These are phyloP conservation scores for Adoxophyes honmai DNA, from an alignment of 1,140 invertebrate species.

Conservation along the genomic window DNA sequence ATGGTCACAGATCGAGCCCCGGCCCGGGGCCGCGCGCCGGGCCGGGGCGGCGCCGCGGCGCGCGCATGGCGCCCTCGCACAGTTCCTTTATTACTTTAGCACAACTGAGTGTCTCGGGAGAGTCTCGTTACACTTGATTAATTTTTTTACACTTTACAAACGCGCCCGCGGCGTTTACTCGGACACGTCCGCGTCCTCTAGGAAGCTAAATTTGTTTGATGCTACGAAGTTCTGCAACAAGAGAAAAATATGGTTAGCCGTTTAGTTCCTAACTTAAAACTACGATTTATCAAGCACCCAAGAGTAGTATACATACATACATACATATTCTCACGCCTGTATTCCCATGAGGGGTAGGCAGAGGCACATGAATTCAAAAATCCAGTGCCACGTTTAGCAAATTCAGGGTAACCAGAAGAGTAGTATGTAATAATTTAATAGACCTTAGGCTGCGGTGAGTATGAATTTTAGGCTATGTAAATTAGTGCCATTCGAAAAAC, in stretches of 20 bases:
- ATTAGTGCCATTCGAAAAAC: no score
- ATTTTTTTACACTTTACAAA: slow-evolving; percentile 67
- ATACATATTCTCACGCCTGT: no score
- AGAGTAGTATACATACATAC: no score
- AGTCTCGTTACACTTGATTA: slow-evolving; percentile 49
- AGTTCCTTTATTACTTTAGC: slow-evolving; percentile 50
- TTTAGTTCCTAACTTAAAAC: no score
- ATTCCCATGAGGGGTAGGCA: no score
- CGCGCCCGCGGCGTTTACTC: slow-evolving; percentile 51
- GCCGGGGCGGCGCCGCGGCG: slow-evolving; percentile 58
- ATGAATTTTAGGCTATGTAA: no score
- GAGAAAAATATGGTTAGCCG: slow-evolving; percentile 31
- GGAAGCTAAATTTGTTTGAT: slow-evolving; percentile 79
- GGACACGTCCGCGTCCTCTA: slow-evolving; percentile 65
- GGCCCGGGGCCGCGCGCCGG: slow-evolving; percentile 43
- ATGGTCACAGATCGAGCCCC: slow-evolving; percentile 59
- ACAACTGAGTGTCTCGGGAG: slow-evolving; percentile 44
- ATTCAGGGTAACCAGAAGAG: no score
- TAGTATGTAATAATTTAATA: no score
- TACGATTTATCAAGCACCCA: no score
- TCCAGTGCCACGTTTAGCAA: no score
- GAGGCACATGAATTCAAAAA: no score
- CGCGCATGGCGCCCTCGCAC: slow-evolving; percentile 53
- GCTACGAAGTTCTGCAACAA: slow-evolving; percentile 80
- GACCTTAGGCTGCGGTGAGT: neutral